Evolutionary conservation across 2,888 invertebrate species (phyloP), one percentile per base, ranked within the genome.

Genomic region (Entomobrya multifasciata): DNA sequence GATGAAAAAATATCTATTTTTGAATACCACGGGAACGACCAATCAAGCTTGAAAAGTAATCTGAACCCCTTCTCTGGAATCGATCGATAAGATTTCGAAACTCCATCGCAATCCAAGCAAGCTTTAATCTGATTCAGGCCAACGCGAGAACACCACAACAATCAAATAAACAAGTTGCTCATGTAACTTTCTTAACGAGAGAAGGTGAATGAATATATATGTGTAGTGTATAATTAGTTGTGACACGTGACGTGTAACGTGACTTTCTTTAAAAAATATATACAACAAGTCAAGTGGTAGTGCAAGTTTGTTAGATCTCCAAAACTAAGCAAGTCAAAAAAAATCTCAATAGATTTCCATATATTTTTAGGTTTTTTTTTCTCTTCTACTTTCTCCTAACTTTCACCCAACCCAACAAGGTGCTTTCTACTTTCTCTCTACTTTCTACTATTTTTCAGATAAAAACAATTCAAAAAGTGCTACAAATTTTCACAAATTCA

Each of bases 31-130:
- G 80, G 52, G 87, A 82, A 25, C 90, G 88, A 55, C 89, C 90
- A 62, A 90, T 52, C 17, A 90, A 77, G 11, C 89, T 89, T 11
- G 88, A 84, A 79, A 90, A 90, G 77, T 89, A 89, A 57, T 90
- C 89, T 11, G 90, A 90, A 41, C 90, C 89, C 22, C 89, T 74
- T 55, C 90, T 84, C 55, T 90, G 90, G 78, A 90, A 90, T 25
- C 88, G 89, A 78, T 89, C 88, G 47, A 90, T 52, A 17, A 89
- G 77, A 47, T 77, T 88, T 76, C 90, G 87, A 80, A 89, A 89
- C 77, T 90, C 90, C 90, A 90, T 90, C 41, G 60, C 74, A n/a
- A 83, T 60, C 20, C 27, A 77, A 13, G 79, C 82, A 36, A 70
- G 57, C 30, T 80, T 81, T 62, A 86, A 79, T 81, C 87, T 87